Conservation (phyloP, 2,113 vertebrate species). For the Toxotes jaculatrix region DNA sequence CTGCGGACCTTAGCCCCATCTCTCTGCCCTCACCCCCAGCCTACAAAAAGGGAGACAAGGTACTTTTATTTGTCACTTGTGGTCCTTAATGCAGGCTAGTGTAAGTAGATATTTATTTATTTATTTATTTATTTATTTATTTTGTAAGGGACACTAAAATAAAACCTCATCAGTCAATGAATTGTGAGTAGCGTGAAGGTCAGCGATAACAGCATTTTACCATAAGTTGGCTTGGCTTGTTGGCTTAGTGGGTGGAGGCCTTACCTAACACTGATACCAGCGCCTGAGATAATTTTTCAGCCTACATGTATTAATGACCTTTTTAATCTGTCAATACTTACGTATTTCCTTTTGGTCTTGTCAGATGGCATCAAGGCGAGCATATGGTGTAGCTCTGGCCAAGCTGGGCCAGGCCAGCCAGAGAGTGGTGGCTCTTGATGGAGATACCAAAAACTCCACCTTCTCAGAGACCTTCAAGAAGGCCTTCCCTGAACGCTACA, state of each 20-base stretch:
- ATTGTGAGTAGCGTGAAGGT: neutral
- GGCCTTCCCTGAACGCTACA: constrained; percentile 87
- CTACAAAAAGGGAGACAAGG: constrained; percentile 88
- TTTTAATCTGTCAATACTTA: neutral
- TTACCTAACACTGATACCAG: neutral
- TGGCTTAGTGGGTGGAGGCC: neutral
- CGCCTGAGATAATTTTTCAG: neutral
- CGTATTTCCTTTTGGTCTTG: neutral
- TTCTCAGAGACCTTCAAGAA: constrained; percentile 89
- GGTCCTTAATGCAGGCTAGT: neutral
- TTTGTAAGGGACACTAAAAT: neutral
- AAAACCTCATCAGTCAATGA: neutral
- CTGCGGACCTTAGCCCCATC: constrained; percentile 74
- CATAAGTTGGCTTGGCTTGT: neutral
- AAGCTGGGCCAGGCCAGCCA: constrained; percentile 85
- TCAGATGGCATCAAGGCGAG: constrained; percentile 87
- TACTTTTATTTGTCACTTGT: constrained; percentile 49
- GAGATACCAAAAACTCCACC: constrained; percentile 91
- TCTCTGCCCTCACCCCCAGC: constrained; percentile 79
- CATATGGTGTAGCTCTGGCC: constrained; percentile 87
- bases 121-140: too few species aligned
- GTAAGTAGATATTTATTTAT: neutral
- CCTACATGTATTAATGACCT: neutral
- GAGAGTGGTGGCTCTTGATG: constrained; percentile 87
- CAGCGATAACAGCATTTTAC: neutral